These are phyloP conservation scores for Drosophila parvula DNA, from an alignment of 1,140 invertebrate species.

Conservation along the genomic window DNA sequence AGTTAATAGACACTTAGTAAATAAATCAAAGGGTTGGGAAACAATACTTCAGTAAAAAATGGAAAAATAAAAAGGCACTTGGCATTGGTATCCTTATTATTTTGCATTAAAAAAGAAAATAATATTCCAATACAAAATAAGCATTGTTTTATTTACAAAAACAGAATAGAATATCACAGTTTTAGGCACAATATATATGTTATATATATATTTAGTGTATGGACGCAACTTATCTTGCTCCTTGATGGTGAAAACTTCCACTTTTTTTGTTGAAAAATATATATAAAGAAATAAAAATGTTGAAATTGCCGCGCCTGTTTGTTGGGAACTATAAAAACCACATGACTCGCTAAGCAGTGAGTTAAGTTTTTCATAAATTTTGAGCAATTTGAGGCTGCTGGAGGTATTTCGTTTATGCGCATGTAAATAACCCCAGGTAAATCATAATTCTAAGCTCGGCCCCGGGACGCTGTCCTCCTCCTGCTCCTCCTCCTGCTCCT, in stretches of 20 bases:
- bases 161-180: neutral
- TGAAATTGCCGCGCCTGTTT: slow-evolving; percentile 20
- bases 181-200: neutral
- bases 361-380: slow-evolving; percentile 73
- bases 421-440: slow-evolving; percentile 75
- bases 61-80: neutral
- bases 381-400: slow-evolving; percentile 38
- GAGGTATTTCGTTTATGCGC: slow-evolving; percentile 67
- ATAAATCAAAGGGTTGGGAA: neutral
- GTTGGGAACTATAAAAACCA: slow-evolving; percentile 69
- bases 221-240: slow-evolving; percentile 1
- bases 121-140: neutral
- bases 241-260: slow-evolving; percentile 70
- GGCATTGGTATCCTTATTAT: neutral
- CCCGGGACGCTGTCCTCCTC: slow-evolving; percentile 26
- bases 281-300: slow-evolving; percentile 45
- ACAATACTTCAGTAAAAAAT: neutral
- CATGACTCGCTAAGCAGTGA: slow-evolving; percentile 56
- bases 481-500: neutral
- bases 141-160: neutral
- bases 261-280: slow-evolving; percentile 43
- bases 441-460: slow-evolving; percentile 78
- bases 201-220: neutral
- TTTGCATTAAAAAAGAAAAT: neutral
- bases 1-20: neutral